Evolutionary conservation across 2,113 vertebrate species (phyloP), one percentile per base, ranked within the genome.

Genomic region (Erythrocercus mccallii): DNA sequence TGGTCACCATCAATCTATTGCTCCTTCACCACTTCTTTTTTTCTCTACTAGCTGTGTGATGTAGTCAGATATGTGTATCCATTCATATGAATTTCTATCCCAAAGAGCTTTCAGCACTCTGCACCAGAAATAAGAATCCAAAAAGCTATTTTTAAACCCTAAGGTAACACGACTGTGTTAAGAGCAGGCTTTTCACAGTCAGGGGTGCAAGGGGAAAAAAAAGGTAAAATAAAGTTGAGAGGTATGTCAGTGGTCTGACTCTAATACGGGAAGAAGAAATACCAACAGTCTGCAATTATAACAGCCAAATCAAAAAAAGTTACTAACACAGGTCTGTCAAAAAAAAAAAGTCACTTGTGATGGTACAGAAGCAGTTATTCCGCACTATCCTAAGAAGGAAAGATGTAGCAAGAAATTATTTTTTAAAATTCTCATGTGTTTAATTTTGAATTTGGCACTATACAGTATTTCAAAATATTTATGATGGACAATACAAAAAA

Each of bases 381-480:
- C 53, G 68, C n/a, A 78, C 4, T 48, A 69, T 9, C 8, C 37
- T 70, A 73, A 70, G 54, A 61, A 45, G 19, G 48, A 83, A 51
- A 86, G 21, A 8, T 8, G 3, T 9, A 73, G 22, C 22, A 73
- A 61, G 19, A 74, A 93, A 37, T 9, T 10, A 24, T 31, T 53
- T 7, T 1, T 0, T 12, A 20, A 30, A 79, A 15, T 2, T 8
- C 9, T 50, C 37, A 61, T 0, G 2, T 31, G 6, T 72, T 65
- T 88, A 40, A 80, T 80, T 82, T 44, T 70, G 18, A 33, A 65
- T 78, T 89, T 73, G 31, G 12, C 50, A 45, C 19, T 31, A 45
- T 3, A 25, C 0, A 58, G 11, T 30, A 31, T 53, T 92, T 53
- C 11, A n/a, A 83, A 91, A 65, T 65, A 72, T 10, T 66, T 66